Percentiles rank a stretch among this genome's conserved stretches.
These are phyloP conservation scores for Aromia moschata DNA, from an alignment of 2,888 invertebrate species.

Conservation along the genomic window DNA sequence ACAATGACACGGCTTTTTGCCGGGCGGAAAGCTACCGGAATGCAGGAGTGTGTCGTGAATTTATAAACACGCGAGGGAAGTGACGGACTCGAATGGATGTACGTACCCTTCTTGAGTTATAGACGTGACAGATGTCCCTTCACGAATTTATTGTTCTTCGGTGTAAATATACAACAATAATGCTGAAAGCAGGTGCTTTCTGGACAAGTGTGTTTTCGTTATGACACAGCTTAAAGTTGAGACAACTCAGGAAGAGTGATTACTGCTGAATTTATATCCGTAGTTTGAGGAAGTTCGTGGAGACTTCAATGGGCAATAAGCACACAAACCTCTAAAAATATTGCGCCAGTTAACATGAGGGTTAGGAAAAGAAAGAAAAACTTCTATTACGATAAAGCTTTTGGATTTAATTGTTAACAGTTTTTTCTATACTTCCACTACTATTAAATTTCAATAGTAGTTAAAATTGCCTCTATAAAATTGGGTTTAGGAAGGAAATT, in stretches of 20 bases:
- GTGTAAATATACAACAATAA: constrained; percentile 46
- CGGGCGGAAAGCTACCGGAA: constrained; percentile 51
- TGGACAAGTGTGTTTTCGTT: constrained; percentile 13
- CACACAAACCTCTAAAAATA: background rate
- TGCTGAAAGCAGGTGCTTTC: constrained; percentile 37
- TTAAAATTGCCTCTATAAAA: no score
- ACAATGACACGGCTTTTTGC: constrained; percentile 59
- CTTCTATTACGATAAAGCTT: no score
- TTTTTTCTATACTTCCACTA: no score
- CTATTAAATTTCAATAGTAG: no score
- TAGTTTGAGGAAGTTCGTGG: no score
- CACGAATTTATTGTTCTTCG: constrained; percentile 47
- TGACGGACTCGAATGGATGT: constrained; percentile 46
- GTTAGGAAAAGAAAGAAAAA: no score
- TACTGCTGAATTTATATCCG: background rate
- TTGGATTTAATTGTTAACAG: no score
- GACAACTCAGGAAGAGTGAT: constrained; percentile 18
- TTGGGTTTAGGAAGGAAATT: no score
- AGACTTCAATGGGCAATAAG: constrained; percentile 16
- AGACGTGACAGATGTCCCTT: constrained; percentile 45
- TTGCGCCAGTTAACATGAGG: no score
- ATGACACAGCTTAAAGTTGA: constrained; percentile 22
- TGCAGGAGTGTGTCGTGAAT: constrained; percentile 57
- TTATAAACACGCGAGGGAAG: constrained; percentile 52
- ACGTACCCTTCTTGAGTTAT: constrained; percentile 47